Percentiles rank a stretch among this genome's conserved stretches.
Conservation (phyloP, 2,113 vertebrate species). For the Chlamydotis undulata region DNA sequence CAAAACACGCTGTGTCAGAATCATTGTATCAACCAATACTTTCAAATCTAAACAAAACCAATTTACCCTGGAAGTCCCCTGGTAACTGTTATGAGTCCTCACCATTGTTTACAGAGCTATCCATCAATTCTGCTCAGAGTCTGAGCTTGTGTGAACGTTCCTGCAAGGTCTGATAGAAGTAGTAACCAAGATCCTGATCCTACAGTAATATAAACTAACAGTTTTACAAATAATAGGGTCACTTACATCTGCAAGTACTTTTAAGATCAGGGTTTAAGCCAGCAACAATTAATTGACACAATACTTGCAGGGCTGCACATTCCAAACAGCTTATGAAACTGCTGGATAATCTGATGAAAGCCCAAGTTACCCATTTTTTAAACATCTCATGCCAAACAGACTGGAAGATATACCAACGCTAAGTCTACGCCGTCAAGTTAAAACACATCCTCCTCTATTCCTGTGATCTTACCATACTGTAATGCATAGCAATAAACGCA, state of each 20-base stretch:
- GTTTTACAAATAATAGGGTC: not conserved
- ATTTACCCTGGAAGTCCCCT: not conserved
- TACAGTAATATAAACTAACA: not conserved
- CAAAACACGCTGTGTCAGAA: not conserved
- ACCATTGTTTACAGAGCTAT: not conserved
- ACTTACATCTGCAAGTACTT: conserved; percentile 42
- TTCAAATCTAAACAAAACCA: not conserved
- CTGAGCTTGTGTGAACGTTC: not conserved
- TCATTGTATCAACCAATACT: not conserved
- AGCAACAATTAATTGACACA: conserved; percentile 17
- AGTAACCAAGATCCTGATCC: not conserved
- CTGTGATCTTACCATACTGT: accelerated
- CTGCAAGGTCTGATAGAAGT: not conserved
- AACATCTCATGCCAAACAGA: not conserved
- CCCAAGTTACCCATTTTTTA: not conserved
- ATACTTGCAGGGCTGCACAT: not conserved
- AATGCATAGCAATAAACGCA: accelerated
- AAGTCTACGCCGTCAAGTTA: not conserved
- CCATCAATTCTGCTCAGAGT: not conserved
- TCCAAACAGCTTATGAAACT: conserved; percentile 3
- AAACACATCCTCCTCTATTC: not conserved
- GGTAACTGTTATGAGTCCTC: not conserved
- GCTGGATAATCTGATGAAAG: not conserved
- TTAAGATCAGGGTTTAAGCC: not conserved
- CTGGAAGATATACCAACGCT: not conserved